Conservation (phyloP, 2,797 vertebrate genomes). For the Eospalax fontanierii region DNA sequence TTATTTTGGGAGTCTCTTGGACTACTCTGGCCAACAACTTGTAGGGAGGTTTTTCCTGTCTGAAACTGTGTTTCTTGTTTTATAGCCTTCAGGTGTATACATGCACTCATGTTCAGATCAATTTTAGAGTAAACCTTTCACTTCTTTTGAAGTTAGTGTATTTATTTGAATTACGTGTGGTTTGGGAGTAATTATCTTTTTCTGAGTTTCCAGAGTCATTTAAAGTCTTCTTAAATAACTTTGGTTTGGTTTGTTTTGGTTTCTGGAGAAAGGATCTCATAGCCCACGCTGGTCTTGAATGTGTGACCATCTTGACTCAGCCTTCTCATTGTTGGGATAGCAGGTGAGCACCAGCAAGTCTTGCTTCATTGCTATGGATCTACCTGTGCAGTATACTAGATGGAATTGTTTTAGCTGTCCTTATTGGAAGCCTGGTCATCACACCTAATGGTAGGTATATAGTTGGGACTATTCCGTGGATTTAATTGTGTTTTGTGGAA, state of each 20-base stretch:
- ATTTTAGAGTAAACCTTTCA: not conserved
- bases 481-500: not conserved
- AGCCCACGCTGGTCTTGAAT: not conserved
- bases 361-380: not conserved
- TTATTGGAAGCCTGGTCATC: not conserved
- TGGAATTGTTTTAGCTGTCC: not conserved
- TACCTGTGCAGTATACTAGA: not conserved
- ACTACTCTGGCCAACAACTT: too few species aligned
- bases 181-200: not conserved
- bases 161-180: conserved; percentile 21
- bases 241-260: not conserved
- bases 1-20: too few species aligned
- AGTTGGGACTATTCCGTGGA: not conserved
- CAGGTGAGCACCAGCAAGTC: not conserved
- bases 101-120: too few species aligned
- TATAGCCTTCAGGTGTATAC: too few species aligned
- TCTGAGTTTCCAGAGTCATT: not conserved
- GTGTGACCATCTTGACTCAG: not conserved
- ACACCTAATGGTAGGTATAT: not conserved
- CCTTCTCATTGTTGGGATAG: not conserved
- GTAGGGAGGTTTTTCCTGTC: too few species aligned
- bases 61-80: too few species aligned
- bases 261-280: not conserved
- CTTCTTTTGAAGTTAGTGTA: not conserved
- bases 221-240: not conserved